These are phyloP conservation scores for Ctena decussata DNA, from an alignment of 2,888 invertebrate genomes.

Conservation along the genomic window DNA sequence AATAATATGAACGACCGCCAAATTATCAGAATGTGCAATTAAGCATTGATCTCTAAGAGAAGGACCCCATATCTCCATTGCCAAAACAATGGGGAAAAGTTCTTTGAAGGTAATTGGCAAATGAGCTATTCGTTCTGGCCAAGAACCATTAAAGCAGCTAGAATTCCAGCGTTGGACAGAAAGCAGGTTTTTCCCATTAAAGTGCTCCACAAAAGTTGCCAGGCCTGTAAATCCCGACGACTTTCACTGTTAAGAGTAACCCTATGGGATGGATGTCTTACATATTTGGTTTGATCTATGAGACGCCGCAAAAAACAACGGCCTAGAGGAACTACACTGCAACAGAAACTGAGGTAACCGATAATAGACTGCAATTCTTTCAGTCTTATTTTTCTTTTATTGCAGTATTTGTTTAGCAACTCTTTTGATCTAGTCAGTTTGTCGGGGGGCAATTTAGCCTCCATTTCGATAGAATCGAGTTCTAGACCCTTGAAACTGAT, in stretches of 20 bases:
- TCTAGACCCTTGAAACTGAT: slow-evolving; percentile 1
- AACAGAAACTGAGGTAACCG: not conserved
- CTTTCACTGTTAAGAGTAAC: not conserved
- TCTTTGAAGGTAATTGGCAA: not conserved
- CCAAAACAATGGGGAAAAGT: not conserved
- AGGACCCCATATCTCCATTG: not conserved
- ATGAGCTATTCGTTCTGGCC: not conserved
- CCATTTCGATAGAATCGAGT: not conserved
- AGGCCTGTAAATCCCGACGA: not conserved
- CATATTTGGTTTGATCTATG: not conserved
- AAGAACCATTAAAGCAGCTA: not conserved
- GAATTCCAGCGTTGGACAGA: not conserved
- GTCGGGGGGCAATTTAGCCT: not conserved
- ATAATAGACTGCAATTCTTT: slow-evolving; percentile 6
- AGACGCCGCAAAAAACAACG: not conserved
- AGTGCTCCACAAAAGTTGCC: slow-evolving; percentile 12
- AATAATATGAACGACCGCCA: slow-evolving; percentile 53
- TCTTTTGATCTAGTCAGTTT: not conserved
- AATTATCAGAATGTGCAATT: slow-evolving; percentile 53
- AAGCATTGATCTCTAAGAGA: slow-evolving; percentile 28
- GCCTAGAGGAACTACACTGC: slow-evolving; percentile 17
- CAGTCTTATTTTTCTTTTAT: not conserved
- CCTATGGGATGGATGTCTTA: not conserved
- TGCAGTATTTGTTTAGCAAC: not conserved
- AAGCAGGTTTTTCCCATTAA: slow-evolving; percentile 39